Evolutionary conservation across 2,888 invertebrate species (phyloP).

Genomic region (Acholoe squamosa): DNA sequence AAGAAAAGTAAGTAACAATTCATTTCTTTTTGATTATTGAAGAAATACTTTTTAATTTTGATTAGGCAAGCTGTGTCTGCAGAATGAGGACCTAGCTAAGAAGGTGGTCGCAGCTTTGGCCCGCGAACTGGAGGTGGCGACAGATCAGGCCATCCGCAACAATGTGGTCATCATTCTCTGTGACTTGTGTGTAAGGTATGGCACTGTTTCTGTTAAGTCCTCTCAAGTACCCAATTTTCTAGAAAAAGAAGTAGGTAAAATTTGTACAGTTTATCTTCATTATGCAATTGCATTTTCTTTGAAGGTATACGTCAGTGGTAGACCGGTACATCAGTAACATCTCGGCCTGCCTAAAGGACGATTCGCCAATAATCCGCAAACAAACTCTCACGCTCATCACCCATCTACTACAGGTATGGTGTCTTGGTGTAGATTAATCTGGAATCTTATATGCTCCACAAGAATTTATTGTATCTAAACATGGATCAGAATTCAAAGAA

Average conservation of each 20-base stretch:
- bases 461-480: too few species aligned
- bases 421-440: too few species aligned
- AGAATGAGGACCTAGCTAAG: conserved; percentile 87
- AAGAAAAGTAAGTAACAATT: too few species aligned
- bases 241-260: neutral
- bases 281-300: conserved; percentile 40
- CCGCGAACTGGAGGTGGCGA: conserved; percentile 85
- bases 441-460: too few species aligned
- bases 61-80: conserved; percentile 87
- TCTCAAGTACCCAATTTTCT: neutral
- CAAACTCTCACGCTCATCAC: conserved; percentile 88
- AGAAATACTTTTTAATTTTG: conserved; percentile 25
- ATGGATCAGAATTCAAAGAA: too few species aligned
- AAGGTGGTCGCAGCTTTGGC: conserved; percentile 87
- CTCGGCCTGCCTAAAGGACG: conserved; percentile 87
- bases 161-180: conserved; percentile 87
- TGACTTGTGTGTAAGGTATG: conserved; percentile 88
- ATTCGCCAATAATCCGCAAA: conserved; percentile 86
- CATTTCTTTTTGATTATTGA: too few species aligned
- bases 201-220: too few species aligned
- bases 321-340: conserved; percentile 88
- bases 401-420: conserved; percentile 86
- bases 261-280: neutral
- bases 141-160: conserved; percentile 86
- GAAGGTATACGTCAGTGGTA: conserved; percentile 88